Evolutionary conservation across 92 coral and sea anemone genomes (phyloP), one percentile per base, ranked within the genome.

Genomic region (Paragorgia papillata): DNA sequence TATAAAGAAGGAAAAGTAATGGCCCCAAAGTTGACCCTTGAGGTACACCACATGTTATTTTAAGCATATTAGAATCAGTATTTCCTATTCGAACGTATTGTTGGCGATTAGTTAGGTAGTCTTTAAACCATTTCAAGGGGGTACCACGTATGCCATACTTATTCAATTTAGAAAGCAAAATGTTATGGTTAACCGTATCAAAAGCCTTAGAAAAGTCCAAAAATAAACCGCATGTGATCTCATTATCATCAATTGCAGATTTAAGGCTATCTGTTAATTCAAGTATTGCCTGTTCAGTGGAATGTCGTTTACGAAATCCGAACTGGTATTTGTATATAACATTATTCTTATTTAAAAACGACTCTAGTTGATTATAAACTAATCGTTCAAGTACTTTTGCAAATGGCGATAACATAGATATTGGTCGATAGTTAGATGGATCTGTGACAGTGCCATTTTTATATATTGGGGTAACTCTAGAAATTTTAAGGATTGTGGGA

Each of bases 191-290:
- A 4, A 84, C 81, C 0, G 86, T 88, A 53, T 80, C 92, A 58
- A 85, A 88, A 12, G 89, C 92, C 62, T 87, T 88, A 14, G 84
- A 60, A 41, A 84, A 69, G 26, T 88, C 84, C 21, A 84, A 65
- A 57, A 84, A 87, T 55, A 88, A 40, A n/a, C 86, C 92, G 76
- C 88, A 84, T 15, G 84, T 70, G 30, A 66, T 57, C 27, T 46
- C 60, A 48, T 76, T 80, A 6, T 84, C 74, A 68, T 88, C 86
- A 56, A 88, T 74, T 9, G 87, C 75, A 27, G 37, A 32, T 69
- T 56, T 68, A 40, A 88, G 57, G 20, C 41, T 57, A 26, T 84
- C 88, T 32, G 82, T 70, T 28, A 84, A 35, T 73, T 84, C 83
- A 32, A 76, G 37, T 15, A 84, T 84, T 33, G 86, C 84, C 8